A percentile compares a stretch with the other conserved stretches of the same genome.
Conservation (phyloP, 2,797 vertebrate species). For the Clarias laeviceps region DNA sequence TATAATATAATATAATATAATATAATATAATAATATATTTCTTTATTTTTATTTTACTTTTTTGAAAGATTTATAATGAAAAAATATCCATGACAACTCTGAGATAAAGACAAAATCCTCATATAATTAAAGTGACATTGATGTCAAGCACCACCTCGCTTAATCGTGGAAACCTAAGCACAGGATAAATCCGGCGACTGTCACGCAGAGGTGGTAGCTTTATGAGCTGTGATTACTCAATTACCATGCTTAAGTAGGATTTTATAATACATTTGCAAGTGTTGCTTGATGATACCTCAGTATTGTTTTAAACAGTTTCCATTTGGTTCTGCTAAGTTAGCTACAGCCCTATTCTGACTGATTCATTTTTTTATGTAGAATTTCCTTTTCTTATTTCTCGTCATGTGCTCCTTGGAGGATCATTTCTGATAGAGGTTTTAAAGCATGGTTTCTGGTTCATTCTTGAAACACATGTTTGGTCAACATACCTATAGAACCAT, state of each 20-base stretch:
- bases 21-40: no score
- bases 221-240: conserved; percentile 39
- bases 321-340: neutral
- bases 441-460: neutral
- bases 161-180: conserved; percentile 22
- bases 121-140: conserved; percentile 28
- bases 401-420: neutral
- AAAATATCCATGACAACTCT: conserved; percentile 4
- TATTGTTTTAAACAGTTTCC: conserved; percentile 1
- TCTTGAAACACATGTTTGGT: neutral
- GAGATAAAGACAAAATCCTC: conserved; percentile 28
- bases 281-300: neutral
- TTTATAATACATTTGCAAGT: conserved; percentile 27
- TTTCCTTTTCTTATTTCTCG: neutral
- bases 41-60: no score
- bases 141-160: conserved; percentile 24
- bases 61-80: neutral
- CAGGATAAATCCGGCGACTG: neutral
- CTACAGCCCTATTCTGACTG: neutral
- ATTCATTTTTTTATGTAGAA: conserved; percentile 9
- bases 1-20: no score
- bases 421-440: neutral
- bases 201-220: conserved; percentile 27
- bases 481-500: neutral
- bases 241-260: conserved; percentile 32